phyloP scores from a whole-genome alignment of 37 sponge, comb jelly and placozoan genomes.

The Hormiphora californensis region DNA sequence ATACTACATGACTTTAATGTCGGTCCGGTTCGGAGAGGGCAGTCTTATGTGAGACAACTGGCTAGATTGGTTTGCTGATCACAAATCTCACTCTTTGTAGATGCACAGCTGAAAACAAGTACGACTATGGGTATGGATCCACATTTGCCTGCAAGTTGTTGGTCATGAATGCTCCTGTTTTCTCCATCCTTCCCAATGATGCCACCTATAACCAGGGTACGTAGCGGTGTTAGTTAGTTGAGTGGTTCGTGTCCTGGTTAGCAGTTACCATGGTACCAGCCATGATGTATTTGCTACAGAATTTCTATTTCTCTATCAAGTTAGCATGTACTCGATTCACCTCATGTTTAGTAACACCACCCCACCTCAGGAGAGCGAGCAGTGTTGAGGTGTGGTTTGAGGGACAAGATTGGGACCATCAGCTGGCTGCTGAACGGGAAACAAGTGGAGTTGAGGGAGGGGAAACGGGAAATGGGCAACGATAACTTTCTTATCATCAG shows the following conservation, averaged over 20 bases:
- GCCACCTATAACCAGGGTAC: background rate
- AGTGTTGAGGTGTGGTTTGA: constrained; percentile 31
- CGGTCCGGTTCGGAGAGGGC: no score
- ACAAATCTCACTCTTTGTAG: no score
- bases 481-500: background rate
- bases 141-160: background rate
- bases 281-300: no score
- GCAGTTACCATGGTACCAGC: no score
- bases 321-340: no score
- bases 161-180: background rate
- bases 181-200: background rate
- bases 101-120: constrained; percentile 1
- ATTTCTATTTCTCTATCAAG: no score
- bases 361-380: background rate
- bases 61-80: no score
- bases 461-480: background rate
- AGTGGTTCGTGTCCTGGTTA: no score
- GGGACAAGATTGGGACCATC: background rate
- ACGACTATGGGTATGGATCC: background rate
- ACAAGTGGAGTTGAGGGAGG: background rate
- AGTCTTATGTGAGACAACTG: no score
- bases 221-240: no score
- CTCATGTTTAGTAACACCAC: no score
- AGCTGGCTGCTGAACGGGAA: constrained; percentile 1
- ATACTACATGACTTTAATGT: no score